Percentiles rank a stretch among this genome's conserved stretches.
Evolutionary conservation across 2,888 invertebrate species (phyloP).

Genomic region (Trissolcus brochymenae): DNA sequence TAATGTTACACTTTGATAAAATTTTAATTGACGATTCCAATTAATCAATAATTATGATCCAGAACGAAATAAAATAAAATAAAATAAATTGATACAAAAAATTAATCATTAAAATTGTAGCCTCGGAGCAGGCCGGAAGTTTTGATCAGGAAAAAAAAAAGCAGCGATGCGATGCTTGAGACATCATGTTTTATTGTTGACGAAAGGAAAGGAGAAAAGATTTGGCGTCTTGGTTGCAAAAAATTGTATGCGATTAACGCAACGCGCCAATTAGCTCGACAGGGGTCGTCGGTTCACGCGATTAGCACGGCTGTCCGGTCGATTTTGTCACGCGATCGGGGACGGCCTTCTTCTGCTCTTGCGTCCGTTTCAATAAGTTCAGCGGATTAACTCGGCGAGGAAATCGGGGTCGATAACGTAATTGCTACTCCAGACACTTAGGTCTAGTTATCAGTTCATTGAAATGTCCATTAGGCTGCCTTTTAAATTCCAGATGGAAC

Average conservation of each 20-base stretch:
- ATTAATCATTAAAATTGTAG: too few relatives aligned
- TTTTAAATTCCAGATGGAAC: constrained; percentile 20
- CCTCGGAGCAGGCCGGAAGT: too few relatives aligned
- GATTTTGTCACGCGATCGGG: constrained; percentile 47
- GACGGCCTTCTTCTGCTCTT: constrained; percentile 37
- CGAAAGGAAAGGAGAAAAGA: constrained; percentile 10
- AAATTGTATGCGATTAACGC: constrained; percentile 35
- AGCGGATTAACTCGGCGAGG: constrained; percentile 40
- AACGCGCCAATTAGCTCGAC: constrained; percentile 38
- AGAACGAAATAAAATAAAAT: too few relatives aligned
- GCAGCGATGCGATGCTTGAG: background rate
- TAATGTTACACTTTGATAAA: too few relatives aligned
- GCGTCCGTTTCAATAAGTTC: constrained; percentile 46
- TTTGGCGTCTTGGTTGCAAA: constrained; percentile 11
- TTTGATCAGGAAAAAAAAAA: too few relatives aligned
- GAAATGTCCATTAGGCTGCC: constrained; percentile 35
- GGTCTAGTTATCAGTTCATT: constrained; percentile 38
- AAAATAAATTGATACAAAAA: too few relatives aligned
- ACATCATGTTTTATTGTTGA: background rate
- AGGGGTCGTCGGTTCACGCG: constrained; percentile 12
- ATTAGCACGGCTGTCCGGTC: constrained; percentile 39
- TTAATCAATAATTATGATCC: too few relatives aligned
- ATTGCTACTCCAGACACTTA: constrained; percentile 49
- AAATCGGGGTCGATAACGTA: constrained; percentile 53
- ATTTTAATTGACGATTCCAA: too few relatives aligned